phyloP scores from a whole-genome alignment of 2,113 vertebrate genomes.

The Andinoacara biseriatus region DNA sequence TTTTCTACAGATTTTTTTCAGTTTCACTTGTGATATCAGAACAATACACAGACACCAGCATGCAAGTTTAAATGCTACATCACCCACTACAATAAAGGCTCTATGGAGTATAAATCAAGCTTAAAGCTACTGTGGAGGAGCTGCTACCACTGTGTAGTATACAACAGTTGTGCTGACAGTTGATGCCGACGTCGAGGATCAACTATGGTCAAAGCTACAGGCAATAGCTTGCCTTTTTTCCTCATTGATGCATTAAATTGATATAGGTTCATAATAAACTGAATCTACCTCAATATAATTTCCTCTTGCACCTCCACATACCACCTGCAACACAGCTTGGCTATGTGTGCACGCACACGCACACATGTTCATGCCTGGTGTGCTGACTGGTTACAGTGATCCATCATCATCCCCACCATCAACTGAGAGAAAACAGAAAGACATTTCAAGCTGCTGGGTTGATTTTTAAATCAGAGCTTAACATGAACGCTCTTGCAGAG shows the following conservation, averaged over 20 bases:
- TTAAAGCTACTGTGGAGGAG: neutral
- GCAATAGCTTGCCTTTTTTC: neutral
- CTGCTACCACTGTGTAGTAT: too few species aligned
- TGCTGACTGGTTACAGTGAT: too few species aligned
- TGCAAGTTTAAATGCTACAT: neutral
- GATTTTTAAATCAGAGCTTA: too few species aligned
- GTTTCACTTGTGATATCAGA: neutral
- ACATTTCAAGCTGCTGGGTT: neutral
- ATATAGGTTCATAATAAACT: neutral
- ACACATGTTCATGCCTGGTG: neutral
- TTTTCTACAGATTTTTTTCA: neutral
- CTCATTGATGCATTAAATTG: neutral
- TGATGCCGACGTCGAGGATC: neutral
- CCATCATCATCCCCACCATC: too few species aligned
- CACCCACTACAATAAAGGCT: neutral
- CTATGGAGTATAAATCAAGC: neutral
- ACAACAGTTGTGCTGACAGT: neutral
- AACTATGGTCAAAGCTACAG: neutral
- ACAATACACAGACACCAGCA: neutral
- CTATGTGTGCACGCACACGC: too few species aligned
- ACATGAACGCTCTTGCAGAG: too few species aligned
- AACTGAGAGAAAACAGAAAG: neutral
- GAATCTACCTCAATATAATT: neutral
- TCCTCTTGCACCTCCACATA: neutral
- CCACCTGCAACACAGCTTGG: too few species aligned